Conservation (phyloP, 53 echinoderm and acorn worm species). For the Mesocentrotus franciscanus region DNA sequence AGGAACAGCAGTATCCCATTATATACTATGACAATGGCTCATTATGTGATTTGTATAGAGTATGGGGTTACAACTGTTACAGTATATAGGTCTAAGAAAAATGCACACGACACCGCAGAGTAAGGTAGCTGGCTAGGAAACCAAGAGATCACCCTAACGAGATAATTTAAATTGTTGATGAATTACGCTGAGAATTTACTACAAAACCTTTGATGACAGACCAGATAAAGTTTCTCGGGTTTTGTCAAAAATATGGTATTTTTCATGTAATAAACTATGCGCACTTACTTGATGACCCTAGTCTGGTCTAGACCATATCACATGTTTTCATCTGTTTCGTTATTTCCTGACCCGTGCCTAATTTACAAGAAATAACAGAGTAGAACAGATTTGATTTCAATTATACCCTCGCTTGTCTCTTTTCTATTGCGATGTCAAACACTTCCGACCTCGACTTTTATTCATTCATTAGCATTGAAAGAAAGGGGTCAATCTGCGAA, state of each 20-base stretch:
- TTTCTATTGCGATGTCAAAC: slow-evolving; percentile 30
- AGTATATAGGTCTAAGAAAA: no score
- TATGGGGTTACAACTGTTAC: background rate
- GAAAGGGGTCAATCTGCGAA: slow-evolving; percentile 50
- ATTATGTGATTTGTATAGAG: background rate
- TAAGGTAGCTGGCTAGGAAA: background rate
- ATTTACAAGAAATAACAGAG: background rate
- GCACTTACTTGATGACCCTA: background rate
- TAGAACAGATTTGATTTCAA: slow-evolving; percentile 41
- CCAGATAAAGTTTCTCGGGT: no score
- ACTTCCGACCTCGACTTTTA: slow-evolving; percentile 45
- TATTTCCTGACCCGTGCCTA: background rate
- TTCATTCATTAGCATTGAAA: slow-evolving; percentile 47
- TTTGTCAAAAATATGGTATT: no score
- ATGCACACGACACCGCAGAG: background rate
- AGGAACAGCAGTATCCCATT: background rate
- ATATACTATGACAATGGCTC: background rate
- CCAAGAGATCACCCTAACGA: background rate
- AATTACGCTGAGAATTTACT: no score
- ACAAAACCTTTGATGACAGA: no score
- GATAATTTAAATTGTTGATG: no score
- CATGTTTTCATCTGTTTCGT: background rate
- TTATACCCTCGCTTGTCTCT: slow-evolving; percentile 25
- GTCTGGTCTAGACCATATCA: background rate
- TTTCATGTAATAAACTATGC: no score